Conservation (phyloP, 2,888 invertebrate genomes). For the Pristionchus fissidentatus region DNA sequence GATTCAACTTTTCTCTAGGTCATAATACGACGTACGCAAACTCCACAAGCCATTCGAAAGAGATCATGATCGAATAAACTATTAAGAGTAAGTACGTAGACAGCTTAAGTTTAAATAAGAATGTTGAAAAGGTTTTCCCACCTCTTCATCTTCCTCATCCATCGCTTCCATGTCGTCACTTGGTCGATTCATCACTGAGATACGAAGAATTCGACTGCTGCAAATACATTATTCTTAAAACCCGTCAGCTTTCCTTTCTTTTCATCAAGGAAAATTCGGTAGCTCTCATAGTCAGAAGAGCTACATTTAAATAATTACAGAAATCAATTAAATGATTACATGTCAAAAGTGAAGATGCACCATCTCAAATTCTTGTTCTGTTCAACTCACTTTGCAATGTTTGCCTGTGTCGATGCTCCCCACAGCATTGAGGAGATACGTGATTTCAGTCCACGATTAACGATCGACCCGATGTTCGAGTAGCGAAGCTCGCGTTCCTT, state of each 20-base stretch:
- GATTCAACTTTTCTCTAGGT: too few relatives aligned
- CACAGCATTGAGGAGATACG: slow-evolving; percentile 25
- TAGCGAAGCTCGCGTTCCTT: neutral
- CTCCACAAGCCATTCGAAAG: too few relatives aligned
- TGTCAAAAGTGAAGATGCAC: neutral
- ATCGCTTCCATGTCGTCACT: neutral
- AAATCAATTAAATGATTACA: neutral
- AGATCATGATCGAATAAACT: too few relatives aligned
- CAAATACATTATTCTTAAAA: too few relatives aligned
- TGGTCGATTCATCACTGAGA: slow-evolving; percentile 19
- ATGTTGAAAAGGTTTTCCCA: neutral
- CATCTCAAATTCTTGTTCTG: too few relatives aligned
- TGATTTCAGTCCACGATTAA: slow-evolving; percentile 22
- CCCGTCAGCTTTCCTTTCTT: too few relatives aligned
- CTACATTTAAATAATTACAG: too few relatives aligned
- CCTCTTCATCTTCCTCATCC: slow-evolving; percentile 28
- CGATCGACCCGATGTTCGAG: neutral
- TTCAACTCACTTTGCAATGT: neutral
- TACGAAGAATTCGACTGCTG: slow-evolving; percentile 23
- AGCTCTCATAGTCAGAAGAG: too few relatives aligned
- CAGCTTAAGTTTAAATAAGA: neutral
- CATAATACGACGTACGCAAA: too few relatives aligned
- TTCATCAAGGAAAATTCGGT: too few relatives aligned
- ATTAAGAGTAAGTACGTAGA: too few relatives aligned
- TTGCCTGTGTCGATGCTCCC: neutral